A percentile compares a stretch with the other conserved stretches of the same genome.
Evolutionary conservation across 2,113 vertebrate species (phyloP).

Genomic region (Semnornis frantzii): DNA sequence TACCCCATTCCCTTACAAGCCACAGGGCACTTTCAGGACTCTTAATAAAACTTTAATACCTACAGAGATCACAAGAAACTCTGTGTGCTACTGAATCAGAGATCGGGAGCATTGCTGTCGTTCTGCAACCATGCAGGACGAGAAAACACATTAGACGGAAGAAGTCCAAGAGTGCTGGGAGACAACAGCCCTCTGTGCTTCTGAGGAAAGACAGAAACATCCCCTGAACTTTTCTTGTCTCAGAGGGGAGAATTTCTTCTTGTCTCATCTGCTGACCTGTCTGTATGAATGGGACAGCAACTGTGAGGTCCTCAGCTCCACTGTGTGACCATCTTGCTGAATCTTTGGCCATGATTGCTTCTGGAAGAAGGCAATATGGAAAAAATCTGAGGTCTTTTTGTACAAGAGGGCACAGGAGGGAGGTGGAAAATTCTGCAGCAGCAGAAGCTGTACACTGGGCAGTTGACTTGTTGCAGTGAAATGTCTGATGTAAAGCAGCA

Average conservation of each 20-base stretch:
- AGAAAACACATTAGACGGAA: background rate
- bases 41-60: constrained; percentile 38
- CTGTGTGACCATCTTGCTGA: background rate
- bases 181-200: background rate
- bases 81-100: background rate
- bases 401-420: background rate
- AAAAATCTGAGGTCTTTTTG: background rate
- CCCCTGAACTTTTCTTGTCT: rapidly evolving
- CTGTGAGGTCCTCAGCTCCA: background rate
- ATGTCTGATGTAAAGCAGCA: background rate
- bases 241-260: background rate
- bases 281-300: background rate
- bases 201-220: background rate
- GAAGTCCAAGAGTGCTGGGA: background rate
- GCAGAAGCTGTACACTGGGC: background rate
- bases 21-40: background rate
- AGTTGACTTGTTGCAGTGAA: background rate
- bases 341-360: background rate
- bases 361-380: background rate
- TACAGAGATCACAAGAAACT: background rate
- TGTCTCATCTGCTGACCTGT: background rate
- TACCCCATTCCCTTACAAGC: background rate
- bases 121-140: background rate
- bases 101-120: background rate
- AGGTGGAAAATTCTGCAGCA: background rate